These are phyloP conservation scores for Rhinolophus ferrumequinum DNA, from an alignment of 2,113 vertebrate species.

Conservation along the genomic window DNA sequence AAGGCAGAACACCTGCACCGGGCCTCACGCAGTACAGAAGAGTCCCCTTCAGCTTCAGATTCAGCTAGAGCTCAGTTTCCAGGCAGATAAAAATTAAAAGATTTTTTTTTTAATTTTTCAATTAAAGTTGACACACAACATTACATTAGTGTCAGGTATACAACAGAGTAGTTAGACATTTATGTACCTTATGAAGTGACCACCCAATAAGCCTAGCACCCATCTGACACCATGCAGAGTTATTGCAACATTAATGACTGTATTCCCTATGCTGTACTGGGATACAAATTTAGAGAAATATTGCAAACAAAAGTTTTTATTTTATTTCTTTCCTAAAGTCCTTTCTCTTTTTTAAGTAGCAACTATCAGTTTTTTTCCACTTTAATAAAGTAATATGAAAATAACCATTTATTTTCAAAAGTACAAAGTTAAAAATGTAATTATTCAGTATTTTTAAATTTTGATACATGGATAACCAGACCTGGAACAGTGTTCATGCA, in stretches of 20 bases:
- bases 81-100: neutral
- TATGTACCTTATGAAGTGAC: no score
- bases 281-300: neutral
- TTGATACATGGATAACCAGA: neutral
- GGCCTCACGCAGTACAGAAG: rapidly evolving
- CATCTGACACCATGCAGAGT: no score
- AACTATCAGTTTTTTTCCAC: neutral
- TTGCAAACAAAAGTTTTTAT: neutral
- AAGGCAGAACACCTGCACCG: rapidly evolving
- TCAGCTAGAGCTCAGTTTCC: neutral
- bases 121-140: no score
- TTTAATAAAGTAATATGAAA: neutral
- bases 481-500: neutral
- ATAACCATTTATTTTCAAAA: neutral
- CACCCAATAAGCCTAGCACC: no score
- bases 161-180: no score
- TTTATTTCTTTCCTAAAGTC: neutral
- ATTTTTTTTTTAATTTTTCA: no score
- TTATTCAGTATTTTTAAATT: neutral
- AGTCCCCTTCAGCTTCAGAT: rapidly evolving
- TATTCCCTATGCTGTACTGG: neutral
- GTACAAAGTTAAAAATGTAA: neutral
- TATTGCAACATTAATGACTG: no score
- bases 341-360: neutral
- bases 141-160: no score